Evolutionary conservation across 2,888 invertebrate species (phyloP), one percentile per base, ranked within the genome.

Genomic region (Tanytarsus gracilentus): DNA sequence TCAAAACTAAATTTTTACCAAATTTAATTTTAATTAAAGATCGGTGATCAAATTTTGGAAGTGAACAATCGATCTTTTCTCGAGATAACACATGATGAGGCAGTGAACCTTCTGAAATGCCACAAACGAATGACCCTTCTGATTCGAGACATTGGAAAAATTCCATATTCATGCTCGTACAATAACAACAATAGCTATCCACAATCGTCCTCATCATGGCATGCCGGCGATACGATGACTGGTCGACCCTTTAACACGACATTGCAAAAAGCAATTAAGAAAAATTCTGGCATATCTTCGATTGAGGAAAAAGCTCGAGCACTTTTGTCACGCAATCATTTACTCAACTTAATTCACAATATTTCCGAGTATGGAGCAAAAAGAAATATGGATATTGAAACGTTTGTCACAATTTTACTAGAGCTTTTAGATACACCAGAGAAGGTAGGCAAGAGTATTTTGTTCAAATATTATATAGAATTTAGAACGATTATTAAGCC

Each of bases 1-100:
- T 52, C 16, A 36, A 16, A 33, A 4, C 4, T 18, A 21, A 18
- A 21, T 27, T 61, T 29, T 9, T 3, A 33, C 4, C 9, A 3
- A 39, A 36, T n/a, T 36, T 5, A 62, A 29, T 33, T 8, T 21
- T 61, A 11, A 3, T 39, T 55, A 1, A 67, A 81, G 81, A 77
- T 81, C 61, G 83, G 83, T 9, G 82, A 83, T 68, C 82, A 83
- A 69, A 80, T 83, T 62, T 72, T 82, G 64, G 79, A 81, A 65
- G 82, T 82, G 44, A 83, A 83, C 67, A 79, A 79, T 23, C 76
- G 78, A 65, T 79, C 77, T 65, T 82, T 82, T 70, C 74, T 77
- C 62, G 79, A 79, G 66, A 78, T 82, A 64, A 79, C 79, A 6
- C 82, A 83, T 71, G 78, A 79, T 66, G 81, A 82, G 65, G 82